Percentiles rank a stretch among this genome's conserved stretches.
phyloP scores from a whole-genome alignment of 1,140 invertebrate species.

The Tenebrio molitor region DNA sequence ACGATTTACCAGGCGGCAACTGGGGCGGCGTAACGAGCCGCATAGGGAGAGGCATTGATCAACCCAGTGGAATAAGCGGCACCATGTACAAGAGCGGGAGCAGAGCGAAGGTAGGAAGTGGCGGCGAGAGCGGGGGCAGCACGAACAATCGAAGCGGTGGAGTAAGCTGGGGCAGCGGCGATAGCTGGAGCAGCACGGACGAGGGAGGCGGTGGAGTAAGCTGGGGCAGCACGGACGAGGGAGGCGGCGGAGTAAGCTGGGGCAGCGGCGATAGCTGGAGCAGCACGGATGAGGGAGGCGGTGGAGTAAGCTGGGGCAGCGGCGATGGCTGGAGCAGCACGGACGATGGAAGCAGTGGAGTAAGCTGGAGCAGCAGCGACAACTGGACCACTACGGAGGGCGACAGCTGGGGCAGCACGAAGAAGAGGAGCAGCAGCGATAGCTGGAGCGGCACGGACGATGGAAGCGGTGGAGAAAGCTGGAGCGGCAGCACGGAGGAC shows the following conservation, averaged over 20 bases:
- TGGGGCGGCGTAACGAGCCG: constrained; percentile 17
- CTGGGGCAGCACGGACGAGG: constrained; percentile 49
- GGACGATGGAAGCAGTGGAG: constrained; percentile 56
- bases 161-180: neutral
- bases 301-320: constrained; percentile 2
- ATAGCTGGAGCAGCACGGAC: constrained; percentile 41
- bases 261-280: constrained; percentile 53
- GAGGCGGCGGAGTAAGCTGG: constrained; percentile 59
- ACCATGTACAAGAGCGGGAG: constrained; percentile 36
- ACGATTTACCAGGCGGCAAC: constrained; percentile 16
- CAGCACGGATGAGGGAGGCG: constrained; percentile 44
- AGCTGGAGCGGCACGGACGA: constrained; percentile 49
- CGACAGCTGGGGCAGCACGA: constrained; percentile 31
- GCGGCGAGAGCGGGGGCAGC: constrained; percentile 53
- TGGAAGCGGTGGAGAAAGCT: constrained; percentile 27
- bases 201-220: constrained; percentile 13
- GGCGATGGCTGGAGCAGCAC: constrained; percentile 49
- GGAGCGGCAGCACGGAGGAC: constrained; percentile 11
- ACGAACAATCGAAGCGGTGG: constrained; percentile 46
- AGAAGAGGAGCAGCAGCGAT: constrained; percentile 63
- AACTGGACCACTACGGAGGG: constrained; percentile 53
- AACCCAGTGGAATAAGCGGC: constrained; percentile 1
- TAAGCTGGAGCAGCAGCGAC: constrained; percentile 55
- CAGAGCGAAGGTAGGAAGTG: constrained; percentile 60
- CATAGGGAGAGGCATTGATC: neutral